Evolutionary conservation across 2,888 invertebrate genomes (phyloP), one percentile per base, ranked within the genome.

Genomic region (Lypha dubia): DNA sequence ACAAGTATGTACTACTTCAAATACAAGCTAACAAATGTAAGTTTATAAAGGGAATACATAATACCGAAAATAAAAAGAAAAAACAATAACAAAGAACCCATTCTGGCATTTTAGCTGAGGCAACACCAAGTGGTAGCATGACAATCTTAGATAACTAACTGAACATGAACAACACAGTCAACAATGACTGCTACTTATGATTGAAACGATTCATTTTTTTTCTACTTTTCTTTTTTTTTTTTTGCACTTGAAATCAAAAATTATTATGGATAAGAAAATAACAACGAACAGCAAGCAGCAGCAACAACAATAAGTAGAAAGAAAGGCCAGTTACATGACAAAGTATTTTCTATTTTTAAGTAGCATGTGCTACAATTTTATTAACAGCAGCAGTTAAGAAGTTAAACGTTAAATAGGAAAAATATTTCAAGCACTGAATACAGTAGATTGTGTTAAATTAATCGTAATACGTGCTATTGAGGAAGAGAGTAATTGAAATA

Each of bases 61-160:
- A 80, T 80, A 46, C 49, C 41, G 20, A 79, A 56, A 41, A 20
- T 2, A 28, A 11, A 41, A 28, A 70, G 1, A 8, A 51, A 7
- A 8, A 51, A 9, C 11, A 38, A 38, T 11, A 9, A 9, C 3
- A 11, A 63, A 71, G 46, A 84, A 68, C 41, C 28, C 62, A 68
- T 60, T 77, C 15, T 28, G 46, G 38, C 15, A 24, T 56, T 38
- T 58, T 1, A 51, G 76, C 46, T 70, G 17, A 46, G 49, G 35
- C 77, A 73, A 49, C 65, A 62, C 38, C 73, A 84, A 84, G 80
- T 77, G 73, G 80, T 80, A 81, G 80, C 84, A 79, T 79, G 74
- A 65, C 83, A 84, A 84, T 80, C 84, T 80, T 56, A 84, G 84
- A 84, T 84, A 84, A 84, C 67, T 44, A 76, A 49, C 32, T 49